Base-by-base conservation (phyloP, 2,888 invertebrate species). In the Hydriomena furcata region DNA sequence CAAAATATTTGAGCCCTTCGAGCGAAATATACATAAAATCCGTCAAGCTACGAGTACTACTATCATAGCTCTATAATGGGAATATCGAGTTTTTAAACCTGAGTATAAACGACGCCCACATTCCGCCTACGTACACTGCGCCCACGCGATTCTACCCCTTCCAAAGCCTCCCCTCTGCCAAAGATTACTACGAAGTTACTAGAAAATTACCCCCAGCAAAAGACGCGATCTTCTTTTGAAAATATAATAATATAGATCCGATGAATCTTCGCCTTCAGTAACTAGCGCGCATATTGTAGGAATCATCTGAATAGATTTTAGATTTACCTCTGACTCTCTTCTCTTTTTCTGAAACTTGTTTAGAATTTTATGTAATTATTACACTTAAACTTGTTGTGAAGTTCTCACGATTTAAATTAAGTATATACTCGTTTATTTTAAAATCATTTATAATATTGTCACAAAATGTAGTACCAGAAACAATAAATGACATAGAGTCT, bases 91-190 rank as follows among this genome's bases (percentile, higher is more conserved):
- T 45, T 57, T 58, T 54, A 44, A 47, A 63, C 21, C 52, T 45
- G 35, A 36, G 50, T 35, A 38, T 25, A 35, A 45, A 12, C 23
- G 50, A 47, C 66, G 64, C 69, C 70, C 61, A 67, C 67, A 25
- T 17, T 24, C 60, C 65, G 55, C 71, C 72, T 55, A 66, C 69
- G 54, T 44, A 44, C 50, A 46, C 52, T 25, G 44, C 50, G 55
- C 64, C 69, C 50, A 60, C 63, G 54, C 61, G 43, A 51, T 34
- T 8, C 45, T 38, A 49, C 57, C 52, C 43, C 28, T 20, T 20
- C 31, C 8, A 38, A 35, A 23, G 30, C 38, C 50, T 56, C 58
- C 28, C 58, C 63, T 51, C 47, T 11, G 21, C 28, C 42, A 37
- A n/a, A 32, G 34, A 34, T 10, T 13, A 34, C 5, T 12, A 7